Conservation (phyloP, 1,140 invertebrate species). For the Heliothis virescens region DNA sequence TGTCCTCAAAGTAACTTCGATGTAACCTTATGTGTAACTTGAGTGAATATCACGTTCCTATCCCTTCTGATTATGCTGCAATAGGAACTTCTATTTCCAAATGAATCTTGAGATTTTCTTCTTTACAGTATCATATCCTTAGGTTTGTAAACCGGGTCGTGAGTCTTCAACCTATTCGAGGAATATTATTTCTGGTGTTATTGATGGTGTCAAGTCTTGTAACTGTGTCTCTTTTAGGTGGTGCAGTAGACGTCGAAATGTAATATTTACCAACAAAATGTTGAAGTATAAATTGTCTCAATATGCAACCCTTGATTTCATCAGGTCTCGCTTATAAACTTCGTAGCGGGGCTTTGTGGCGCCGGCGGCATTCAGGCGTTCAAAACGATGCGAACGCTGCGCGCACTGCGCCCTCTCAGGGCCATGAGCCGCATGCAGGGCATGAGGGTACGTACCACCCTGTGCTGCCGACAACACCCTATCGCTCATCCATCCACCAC, state of each 20-base stretch:
- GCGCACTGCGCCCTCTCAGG: slow-evolving; percentile 97
- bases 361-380: slow-evolving; percentile 98
- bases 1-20: slow-evolving; percentile 28
- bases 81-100: not conserved
- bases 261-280: slow-evolving; percentile 27
- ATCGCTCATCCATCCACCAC: slow-evolving; percentile 68
- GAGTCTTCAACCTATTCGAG: slow-evolving; percentile 33
- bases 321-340: slow-evolving; percentile 98
- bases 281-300: slow-evolving; percentile 53
- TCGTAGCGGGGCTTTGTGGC: slow-evolving; percentile 96
- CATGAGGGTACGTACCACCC: slow-evolving; percentile 95
- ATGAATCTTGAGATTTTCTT: not conserved
- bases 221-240: slow-evolving; percentile 39
- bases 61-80: slow-evolving; percentile 14
- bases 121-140: slow-evolving; percentile 4
- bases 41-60: slow-evolving; percentile 22
- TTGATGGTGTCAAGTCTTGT: slow-evolving; percentile 2
- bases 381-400: slow-evolving; percentile 98
- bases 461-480: slow-evolving; percentile 61
- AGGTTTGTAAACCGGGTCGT: slow-evolving; percentile 33
- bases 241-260: slow-evolving; percentile 17
- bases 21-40: slow-evolving; percentile 44
- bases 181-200: slow-evolving; percentile 1
- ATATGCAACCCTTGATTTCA: slow-evolving; percentile 78
- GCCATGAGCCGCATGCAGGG: slow-evolving; percentile 99